These are phyloP conservation scores for Ectropis grisescens DNA, from an alignment of 1,140 invertebrate species.

Conservation along the genomic window DNA sequence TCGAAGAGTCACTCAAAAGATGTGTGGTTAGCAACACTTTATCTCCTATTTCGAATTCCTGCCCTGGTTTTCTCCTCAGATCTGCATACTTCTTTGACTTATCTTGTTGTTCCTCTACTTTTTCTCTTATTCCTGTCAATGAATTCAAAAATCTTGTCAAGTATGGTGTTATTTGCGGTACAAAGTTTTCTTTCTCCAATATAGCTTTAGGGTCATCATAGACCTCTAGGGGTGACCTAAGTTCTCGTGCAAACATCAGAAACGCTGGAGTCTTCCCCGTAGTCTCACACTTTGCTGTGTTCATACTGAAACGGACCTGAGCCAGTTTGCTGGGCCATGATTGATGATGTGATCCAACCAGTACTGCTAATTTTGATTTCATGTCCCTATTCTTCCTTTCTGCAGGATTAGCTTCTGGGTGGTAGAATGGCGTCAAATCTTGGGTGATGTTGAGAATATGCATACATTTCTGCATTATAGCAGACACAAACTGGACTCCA, in stretches of 20 bases:
- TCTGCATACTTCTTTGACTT: constrained; percentile 2
- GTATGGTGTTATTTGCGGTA: no score
- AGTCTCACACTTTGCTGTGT: not conserved
- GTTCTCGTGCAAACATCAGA: constrained; percentile 3
- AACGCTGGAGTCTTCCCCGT: constrained; percentile 2
- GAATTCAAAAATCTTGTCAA: constrained; percentile 11
- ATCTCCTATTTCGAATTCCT: constrained; percentile 8
- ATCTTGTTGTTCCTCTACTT: constrained; percentile 7
- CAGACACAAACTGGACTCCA: no score
- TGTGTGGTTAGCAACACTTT: constrained; percentile 12
- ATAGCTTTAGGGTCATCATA: constrained; percentile 19
- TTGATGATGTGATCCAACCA: not conserved
- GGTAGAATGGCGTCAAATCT: constrained; percentile 1
- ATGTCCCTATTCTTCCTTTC: constrained; percentile 5
- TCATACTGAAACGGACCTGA: constrained; percentile 1
- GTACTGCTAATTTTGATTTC: constrained; percentile 1
- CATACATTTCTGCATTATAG: not conserved
- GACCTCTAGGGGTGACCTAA: constrained; percentile 17
- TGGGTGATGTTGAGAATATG: constrained; percentile 1
- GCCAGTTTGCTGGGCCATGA: constrained; percentile 1
- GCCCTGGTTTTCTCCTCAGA: not conserved
- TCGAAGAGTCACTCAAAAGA: constrained; percentile 13
- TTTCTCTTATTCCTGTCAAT: constrained; percentile 14
- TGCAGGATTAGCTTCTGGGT: constrained; percentile 6
- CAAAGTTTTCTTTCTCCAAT: no score